These are phyloP conservation scores for Nemotelus nigrinus DNA, from an alignment of 2,888 invertebrate genomes.

Conservation along the genomic window DNA sequence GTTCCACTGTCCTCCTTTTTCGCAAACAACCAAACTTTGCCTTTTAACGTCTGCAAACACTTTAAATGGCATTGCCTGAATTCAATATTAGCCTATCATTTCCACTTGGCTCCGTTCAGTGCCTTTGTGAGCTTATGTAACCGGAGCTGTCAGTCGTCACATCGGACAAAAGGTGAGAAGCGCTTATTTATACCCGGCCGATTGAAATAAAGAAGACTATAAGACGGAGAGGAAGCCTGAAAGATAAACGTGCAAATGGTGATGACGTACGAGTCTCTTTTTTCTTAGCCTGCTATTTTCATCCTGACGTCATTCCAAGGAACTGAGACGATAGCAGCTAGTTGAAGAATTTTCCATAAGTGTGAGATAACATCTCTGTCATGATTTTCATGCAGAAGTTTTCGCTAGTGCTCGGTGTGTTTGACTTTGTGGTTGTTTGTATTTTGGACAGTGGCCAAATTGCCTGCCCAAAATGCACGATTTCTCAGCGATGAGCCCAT, in stretches of 20 bases:
- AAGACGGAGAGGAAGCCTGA: background rate
- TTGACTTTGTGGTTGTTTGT: conserved; percentile 3
- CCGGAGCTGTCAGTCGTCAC: background rate
- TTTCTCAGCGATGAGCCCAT: too few relatives aligned
- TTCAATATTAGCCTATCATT: conserved; percentile 23
- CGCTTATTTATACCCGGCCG: conserved; percentile 5
- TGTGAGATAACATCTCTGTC: background rate
- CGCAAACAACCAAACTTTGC: background rate
- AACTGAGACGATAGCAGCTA: too few relatives aligned
- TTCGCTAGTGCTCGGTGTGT: background rate
- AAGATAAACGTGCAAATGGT: too few relatives aligned
- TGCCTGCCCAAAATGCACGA: too few relatives aligned
- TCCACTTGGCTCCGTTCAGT: background rate
- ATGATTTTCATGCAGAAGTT: background rate
- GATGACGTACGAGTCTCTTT: too few relatives aligned
- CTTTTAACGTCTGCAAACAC: background rate
- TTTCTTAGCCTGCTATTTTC: background rate
- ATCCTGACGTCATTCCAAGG: background rate
- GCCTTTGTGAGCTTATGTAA: background rate
- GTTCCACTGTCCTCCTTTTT: too few relatives aligned
- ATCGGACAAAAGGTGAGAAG: conserved; percentile 5
- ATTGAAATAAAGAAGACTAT: background rate
- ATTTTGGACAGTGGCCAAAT: background rate
- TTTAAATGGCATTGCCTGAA: background rate
- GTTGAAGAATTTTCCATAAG: too few relatives aligned